Conservation (phyloP, 2,797 vertebrate species). For the Eptatretus atami region DNA sequence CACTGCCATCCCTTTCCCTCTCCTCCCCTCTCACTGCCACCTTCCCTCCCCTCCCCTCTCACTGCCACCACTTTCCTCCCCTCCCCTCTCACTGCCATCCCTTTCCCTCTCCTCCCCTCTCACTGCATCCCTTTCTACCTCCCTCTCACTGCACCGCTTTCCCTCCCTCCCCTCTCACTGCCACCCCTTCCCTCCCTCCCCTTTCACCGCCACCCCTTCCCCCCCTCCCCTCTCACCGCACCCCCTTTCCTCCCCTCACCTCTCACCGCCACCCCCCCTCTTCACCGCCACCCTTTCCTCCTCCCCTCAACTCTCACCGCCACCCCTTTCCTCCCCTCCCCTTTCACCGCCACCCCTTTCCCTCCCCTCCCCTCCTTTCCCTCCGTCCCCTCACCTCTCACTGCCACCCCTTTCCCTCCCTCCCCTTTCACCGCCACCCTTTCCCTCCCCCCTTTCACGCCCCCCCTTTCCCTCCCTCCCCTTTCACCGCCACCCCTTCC, state of each 20-base stretch:
- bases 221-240: too few relatives aligned
- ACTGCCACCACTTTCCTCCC: too few relatives aligned
- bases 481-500: background rate
- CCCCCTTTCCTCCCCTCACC: background rate
- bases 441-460: too few relatives aligned
- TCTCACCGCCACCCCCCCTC: background rate
- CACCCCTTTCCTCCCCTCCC: background rate
- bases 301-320: background rate
- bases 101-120: background rate
- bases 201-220: too few relatives aligned
- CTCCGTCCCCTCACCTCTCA: background rate
- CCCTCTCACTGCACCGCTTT: too few relatives aligned
- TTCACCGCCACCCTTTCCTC: background rate
- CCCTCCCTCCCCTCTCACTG: background rate
- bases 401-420: background rate
- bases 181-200: background rate
- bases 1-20: too few relatives aligned
- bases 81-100: too few relatives aligned
- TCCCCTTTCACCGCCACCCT: background rate
- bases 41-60: too few relatives aligned
- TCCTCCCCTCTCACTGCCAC: too few relatives aligned
- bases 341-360: too few relatives aligned
- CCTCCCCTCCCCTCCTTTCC: background rate
- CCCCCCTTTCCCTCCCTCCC: too few relatives aligned
- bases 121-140: background rate